Conservation (phyloP, 2,797 vertebrate genomes). For the Picus viridis region DNA sequence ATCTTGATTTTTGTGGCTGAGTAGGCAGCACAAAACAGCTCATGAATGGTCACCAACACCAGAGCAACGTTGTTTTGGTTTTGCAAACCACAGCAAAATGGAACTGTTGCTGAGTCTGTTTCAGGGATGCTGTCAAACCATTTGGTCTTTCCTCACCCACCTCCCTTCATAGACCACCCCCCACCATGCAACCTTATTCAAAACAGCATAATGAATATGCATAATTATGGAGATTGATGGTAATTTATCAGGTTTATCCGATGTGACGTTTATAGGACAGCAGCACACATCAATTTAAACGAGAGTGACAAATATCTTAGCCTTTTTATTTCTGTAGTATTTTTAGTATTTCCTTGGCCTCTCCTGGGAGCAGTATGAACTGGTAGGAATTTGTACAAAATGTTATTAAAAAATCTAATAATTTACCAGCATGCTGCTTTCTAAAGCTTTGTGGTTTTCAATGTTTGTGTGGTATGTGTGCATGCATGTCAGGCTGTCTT, state of each 20-base stretch:
- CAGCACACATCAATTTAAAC: conserved; percentile 87
- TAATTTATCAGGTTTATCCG: conserved; percentile 92
- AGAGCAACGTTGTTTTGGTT: conserved; percentile 32
- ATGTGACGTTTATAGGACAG: conserved; percentile 92
- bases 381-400: conserved; percentile 68
- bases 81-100: conserved; percentile 69
- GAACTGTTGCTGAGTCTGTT: conserved; percentile 64
- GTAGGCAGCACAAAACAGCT: not conserved
- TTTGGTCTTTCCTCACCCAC: conserved; percentile 62
- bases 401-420: conserved; percentile 47
- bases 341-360: conserved; percentile 75
- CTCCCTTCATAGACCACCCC: not conserved
- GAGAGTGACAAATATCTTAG: conserved; percentile 89
- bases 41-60: not conserved
- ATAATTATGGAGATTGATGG: conserved; percentile 89
- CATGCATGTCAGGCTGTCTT: conserved; percentile 3
- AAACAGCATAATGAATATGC: conserved; percentile 90
- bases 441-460: conserved; percentile 22
- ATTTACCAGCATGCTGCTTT: conserved; percentile 28
- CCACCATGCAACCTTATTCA: conserved; percentile 83
- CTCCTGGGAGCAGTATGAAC: conserved; percentile 62
- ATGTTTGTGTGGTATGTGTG: not conserved
- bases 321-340: conserved; percentile 79
- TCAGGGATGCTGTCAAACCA: conserved; percentile 76
- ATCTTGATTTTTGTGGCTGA: not conserved